A percentile compares a stretch with the other conserved stretches of the same genome.
These are phyloP conservation scores for Drosophila parthenogenetica DNA, from an alignment of 2,888 invertebrate species.

Conservation along the genomic window DNA sequence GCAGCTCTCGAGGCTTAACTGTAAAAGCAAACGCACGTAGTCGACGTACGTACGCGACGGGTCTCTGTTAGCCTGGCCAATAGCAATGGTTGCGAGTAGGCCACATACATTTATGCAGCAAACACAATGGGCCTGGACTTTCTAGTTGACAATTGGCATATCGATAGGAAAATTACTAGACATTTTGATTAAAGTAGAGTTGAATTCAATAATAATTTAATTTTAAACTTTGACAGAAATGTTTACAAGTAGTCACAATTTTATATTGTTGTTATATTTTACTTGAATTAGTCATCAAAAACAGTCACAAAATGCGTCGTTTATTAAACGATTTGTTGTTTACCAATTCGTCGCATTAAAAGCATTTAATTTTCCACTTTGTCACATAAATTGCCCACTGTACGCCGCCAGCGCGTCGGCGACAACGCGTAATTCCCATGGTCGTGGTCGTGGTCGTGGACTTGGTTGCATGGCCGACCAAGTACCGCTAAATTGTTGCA, in stretches of 20 bases:
- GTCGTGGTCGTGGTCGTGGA: constrained; percentile 41
- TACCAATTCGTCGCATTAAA: too few species aligned
- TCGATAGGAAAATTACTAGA: background rate
- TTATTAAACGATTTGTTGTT: background rate
- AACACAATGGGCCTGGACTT: constrained; percentile 42
- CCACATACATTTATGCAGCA: constrained; percentile 40
- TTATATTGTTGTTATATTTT: background rate
- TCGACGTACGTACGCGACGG: constrained; percentile 15
- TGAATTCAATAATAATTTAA: too few species aligned
- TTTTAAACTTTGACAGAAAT: too few species aligned
- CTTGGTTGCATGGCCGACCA: constrained; percentile 48
- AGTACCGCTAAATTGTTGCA: constrained; percentile 77
- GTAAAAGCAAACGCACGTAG: constrained; percentile 77
- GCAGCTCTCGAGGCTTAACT: constrained; percentile 60
- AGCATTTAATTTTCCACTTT: background rate
- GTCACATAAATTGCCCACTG: constrained; percentile 34
- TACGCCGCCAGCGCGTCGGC: constrained; percentile 27
- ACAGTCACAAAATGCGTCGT: background rate
- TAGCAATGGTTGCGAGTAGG: constrained; percentile 35
- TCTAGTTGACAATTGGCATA: background rate
- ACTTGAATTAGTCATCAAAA: background rate
- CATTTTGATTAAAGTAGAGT: too few species aligned
- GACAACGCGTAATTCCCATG: constrained; percentile 70
- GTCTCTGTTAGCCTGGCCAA: constrained; percentile 21
- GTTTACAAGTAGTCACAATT: too few species aligned